Evolutionary conservation across 53 echinoderm and acorn worm genomes (phyloP), one percentile per base, ranked within the genome.

Genomic region (Temnopleurus reevesii): DNA sequence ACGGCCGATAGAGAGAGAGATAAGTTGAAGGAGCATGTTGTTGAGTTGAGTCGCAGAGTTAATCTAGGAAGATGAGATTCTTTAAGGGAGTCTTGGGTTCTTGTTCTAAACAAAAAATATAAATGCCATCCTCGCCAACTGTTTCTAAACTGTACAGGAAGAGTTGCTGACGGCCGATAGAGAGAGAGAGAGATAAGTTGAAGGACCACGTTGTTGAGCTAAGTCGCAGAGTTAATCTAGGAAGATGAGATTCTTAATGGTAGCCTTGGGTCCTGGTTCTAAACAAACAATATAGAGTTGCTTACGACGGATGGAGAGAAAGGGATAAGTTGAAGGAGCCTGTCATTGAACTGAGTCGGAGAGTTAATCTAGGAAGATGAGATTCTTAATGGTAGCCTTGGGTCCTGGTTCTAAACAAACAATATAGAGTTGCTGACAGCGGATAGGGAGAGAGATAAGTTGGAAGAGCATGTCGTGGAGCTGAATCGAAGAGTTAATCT

Each of bases 91-190:
- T 80, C 80, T 29, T 49, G 29, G 47, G 47, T 49, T 80, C 51
- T 80, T 35, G 80, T n/a, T n/a, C n/a, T n/a, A n/a, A n/a, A n/a
- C n/a, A n/a, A n/a, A n/a, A n/a, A n/a, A n/a, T n/a, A n/a, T n/a
- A n/a, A n/a, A n/a, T n/a, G n/a, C n/a, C n/a, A n/a, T n/a, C n/a
- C n/a, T n/a, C n/a, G n/a, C n/a, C n/a, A n/a, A n/a, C n/a, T n/a
- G n/a, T n/a, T n/a, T n/a, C n/a, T n/a, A n/a, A n/a, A n/a, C n/a
- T n/a, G n/a, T 97, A 2, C 95, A 95, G 58, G 98, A 97, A 45
- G 98, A 97, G 77, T 71, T 97, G 30, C 64, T 97, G 64, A 94
- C 94, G 5, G 90, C 93, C 18, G n/a, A n/a, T n/a, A n/a, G 98
- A 97, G 77, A 83, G 98, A 23, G 85, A 94, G 81, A 87, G 93